phyloP scores from a whole-genome alignment of 2,113 vertebrate species.

The Semnornis frantzii region DNA sequence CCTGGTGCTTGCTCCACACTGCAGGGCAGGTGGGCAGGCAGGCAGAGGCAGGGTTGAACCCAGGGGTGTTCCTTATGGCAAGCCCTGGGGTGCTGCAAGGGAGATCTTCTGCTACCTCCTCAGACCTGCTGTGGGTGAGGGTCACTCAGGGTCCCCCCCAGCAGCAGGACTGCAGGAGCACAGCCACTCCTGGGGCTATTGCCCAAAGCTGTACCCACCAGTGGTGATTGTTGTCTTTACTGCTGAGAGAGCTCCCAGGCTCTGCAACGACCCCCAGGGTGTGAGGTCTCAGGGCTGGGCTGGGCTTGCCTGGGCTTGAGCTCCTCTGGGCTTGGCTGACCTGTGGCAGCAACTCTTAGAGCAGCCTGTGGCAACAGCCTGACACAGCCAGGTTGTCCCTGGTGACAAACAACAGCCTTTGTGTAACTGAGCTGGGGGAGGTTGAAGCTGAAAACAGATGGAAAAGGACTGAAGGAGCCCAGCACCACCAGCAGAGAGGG shows the following conservation, averaged over 20 bases:
- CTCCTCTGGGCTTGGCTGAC: background rate
- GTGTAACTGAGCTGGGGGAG: background rate
- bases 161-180: background rate
- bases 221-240: background rate
- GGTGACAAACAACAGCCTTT: background rate
- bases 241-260: background rate
- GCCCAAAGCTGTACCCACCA: background rate
- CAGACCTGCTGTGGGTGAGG: background rate
- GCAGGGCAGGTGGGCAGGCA: background rate
- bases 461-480: background rate
- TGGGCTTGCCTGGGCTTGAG: background rate
- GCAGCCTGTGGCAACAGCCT: background rate
- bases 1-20: background rate
- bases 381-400: background rate
- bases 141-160: background rate
- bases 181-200: background rate
- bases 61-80: background rate
- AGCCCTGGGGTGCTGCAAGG: rapidly evolving
- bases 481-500: background rate
- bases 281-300: too few relatives aligned
- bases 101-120: background rate
- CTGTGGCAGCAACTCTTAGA: background rate
- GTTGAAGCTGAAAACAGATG: background rate
- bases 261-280: background rate
- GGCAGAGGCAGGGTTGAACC: background rate